Evolutionary conservation across 2,888 invertebrate genomes (phyloP), one percentile per base, ranked within the genome.

Genomic region (Campoplex nolae): DNA sequence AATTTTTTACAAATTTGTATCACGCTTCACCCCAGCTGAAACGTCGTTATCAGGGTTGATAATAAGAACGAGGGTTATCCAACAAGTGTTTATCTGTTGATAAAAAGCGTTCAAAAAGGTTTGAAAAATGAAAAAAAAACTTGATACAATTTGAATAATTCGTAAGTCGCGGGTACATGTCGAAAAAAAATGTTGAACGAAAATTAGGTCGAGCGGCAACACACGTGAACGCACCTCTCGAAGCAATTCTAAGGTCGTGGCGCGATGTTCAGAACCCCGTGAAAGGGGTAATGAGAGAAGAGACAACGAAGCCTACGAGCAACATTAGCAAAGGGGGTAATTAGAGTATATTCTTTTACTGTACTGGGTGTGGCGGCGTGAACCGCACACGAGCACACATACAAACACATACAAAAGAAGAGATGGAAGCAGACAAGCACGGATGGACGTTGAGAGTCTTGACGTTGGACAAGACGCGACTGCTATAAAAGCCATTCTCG

Each of bases 401-500:
- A 67, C 16, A 65, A 4, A 75, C 56, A 32, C 67, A 67, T 23
- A 56, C 23, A 68, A 35, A 18, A 67, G 70, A 35, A 76, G 8
- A 68, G 32, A 56, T 42, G 45, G 62, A 48, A 62, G 62, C 54
- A 78, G 45, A 75, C 70, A 79, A 23, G 71, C 56, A 75, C 75
- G 85, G 86, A 89, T 84, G 83, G 80, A 83, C 88, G 85, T 74
- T 65, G 84, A 82, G 35, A 73, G 35, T 78, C 48, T 48, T 58
- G 73, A 79, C 83, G 82, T 77, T 23, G 58, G 56, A 81, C 73
- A 77, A 79, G 82, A 83, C 58, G 70, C 83, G 73, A 23, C 85
- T 35, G 82, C 85, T 89, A 90, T 90, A 90, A 88, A 90, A 90
- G 89, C 88, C 80, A 68, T 75, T 78, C 85, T 70, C 86, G 62